Evolutionary conservation across 2,797 vertebrate genomes (phyloP).

Genomic region (Scyliorhinus canicula): DNA sequence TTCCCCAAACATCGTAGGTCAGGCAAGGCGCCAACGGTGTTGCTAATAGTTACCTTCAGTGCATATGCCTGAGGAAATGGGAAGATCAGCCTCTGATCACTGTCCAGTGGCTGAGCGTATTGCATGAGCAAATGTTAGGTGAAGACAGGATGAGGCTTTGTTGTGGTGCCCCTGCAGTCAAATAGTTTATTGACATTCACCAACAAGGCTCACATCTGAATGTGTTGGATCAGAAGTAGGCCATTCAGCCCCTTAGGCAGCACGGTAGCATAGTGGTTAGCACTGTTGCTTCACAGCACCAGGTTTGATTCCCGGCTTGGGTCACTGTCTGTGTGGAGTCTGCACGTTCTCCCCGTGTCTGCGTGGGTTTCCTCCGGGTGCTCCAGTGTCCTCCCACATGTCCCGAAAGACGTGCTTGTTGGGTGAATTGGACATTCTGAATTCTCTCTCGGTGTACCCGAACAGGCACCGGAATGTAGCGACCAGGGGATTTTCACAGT

Average conservation of each 20-base stretch:
- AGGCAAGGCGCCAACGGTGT: not conserved
- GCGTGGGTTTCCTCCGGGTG: no score
- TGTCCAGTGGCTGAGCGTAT: not conserved
- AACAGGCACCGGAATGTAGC: no score
- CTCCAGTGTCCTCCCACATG: no score
- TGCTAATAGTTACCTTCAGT: not conserved
- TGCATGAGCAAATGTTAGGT: not conserved
- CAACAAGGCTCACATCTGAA: not conserved
- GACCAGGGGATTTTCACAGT: no score
- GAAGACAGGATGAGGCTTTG: not conserved
- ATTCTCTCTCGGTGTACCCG: no score
- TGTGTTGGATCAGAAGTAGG: not conserved
- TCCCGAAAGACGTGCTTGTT: no score
- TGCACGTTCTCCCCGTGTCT: no score
- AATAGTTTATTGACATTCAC: not conserved
- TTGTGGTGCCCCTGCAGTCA: not conserved
- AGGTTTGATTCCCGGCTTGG: no score
- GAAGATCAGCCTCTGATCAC: not conserved
- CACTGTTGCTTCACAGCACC: no score
- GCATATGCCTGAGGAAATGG: not conserved
- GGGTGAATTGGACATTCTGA: no score
- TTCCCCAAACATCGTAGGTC: not conserved
- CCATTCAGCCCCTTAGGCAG: not conserved
- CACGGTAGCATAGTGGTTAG: no score
- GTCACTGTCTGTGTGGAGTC: no score